Evolutionary conservation across 1,140 invertebrate genomes (phyloP).

Genomic region (Diuraphis noxia): DNA sequence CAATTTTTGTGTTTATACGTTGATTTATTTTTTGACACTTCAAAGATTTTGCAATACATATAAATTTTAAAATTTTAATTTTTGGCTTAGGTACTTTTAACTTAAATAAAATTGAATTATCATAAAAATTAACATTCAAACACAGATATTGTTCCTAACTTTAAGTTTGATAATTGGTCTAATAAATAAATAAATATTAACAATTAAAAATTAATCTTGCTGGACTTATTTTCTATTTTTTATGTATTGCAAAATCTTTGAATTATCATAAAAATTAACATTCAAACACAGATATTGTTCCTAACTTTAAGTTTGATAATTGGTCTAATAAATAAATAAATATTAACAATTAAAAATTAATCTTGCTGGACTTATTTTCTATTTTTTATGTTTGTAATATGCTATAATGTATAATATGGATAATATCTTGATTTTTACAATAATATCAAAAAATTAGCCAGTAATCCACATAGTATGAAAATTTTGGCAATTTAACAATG

Average conservation of each 20-base stretch:
- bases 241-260: too few species aligned
- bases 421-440: not conserved
- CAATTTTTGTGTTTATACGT: not conserved
- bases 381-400: not conserved
- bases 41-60: not conserved
- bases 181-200: not conserved
- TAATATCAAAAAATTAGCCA: too few species aligned
- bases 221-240: too few species aligned
- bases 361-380: not conserved
- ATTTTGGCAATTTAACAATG: not conserved
- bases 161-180: not conserved
- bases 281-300: not conserved
- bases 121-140: not conserved
- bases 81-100: not conserved
- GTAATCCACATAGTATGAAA: not conserved
- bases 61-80: not conserved
- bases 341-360: not conserved
- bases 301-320: not conserved
- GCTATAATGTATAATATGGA: not conserved
- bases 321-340: not conserved
- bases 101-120: not conserved
- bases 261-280: not conserved
- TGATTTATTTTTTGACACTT: not conserved
- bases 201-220: too few species aligned
- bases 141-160: not conserved